These are phyloP conservation scores for Hippocampus mohnikei DNA, from an alignment of 2,113 vertebrate genomes.

Conservation along the genomic window DNA sequence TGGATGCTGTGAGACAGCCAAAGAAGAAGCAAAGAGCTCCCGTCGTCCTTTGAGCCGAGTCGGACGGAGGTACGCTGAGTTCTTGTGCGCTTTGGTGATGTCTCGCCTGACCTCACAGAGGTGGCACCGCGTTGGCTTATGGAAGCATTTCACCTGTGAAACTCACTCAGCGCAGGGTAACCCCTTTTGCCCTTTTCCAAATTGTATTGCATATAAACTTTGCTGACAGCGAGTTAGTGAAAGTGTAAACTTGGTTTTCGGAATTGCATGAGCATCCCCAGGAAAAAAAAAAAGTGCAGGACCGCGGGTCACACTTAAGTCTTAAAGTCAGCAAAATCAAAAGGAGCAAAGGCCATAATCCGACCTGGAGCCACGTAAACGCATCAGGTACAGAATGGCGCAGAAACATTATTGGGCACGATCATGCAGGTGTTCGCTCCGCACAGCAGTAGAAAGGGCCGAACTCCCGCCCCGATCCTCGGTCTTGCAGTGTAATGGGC, in stretches of 20 bases:
- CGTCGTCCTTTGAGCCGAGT: too few species aligned
- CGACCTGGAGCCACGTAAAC: conserved; percentile 34
- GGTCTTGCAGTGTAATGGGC: conserved; percentile 55
- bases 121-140: neutral
- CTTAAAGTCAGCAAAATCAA: conserved; percentile 29
- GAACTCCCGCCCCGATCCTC: conserved; percentile 53
- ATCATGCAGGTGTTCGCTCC: conserved; percentile 28
- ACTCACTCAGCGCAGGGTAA: too few species aligned
- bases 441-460: conserved; percentile 46
- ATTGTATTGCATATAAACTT: neutral
- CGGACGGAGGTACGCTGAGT: too few species aligned
- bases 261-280: neutral
- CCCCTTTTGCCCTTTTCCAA: too few species aligned
- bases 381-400: conserved; percentile 21
- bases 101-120: neutral
- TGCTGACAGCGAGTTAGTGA: neutral
- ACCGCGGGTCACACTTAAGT: neutral
- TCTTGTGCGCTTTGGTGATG: too few species aligned
- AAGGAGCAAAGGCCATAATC: neutral
- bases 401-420: conserved; percentile 21
- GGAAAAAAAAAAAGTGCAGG: conserved; percentile 3
- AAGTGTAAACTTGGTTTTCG: neutral
- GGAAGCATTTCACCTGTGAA: neutral
- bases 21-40: too few species aligned
- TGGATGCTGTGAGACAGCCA: too few species aligned